Evolutionary conservation across 2,797 vertebrate species (phyloP).

Genomic region (Poecilia gillii): DNA sequence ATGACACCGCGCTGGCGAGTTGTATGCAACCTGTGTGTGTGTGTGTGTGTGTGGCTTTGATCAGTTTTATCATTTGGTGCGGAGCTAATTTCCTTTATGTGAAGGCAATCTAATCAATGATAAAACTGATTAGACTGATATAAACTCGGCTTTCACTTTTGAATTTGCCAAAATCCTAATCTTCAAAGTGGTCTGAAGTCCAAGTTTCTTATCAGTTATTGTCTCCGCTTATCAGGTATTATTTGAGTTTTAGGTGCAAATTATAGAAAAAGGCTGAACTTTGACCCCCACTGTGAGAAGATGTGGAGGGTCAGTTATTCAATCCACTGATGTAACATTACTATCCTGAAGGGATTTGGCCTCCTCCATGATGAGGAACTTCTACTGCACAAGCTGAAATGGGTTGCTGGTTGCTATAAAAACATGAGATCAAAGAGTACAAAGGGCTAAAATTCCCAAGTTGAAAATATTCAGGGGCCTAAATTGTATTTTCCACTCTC

Average conservation of each 20-base stretch:
- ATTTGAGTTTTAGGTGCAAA: neutral
- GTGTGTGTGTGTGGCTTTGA: neutral
- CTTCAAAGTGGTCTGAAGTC: neutral
- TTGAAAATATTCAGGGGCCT: too few relatives aligned
- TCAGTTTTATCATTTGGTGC: neutral
- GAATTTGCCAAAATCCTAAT: slow-evolving; percentile 7
- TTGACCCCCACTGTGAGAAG: neutral
- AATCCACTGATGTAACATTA: slow-evolving; percentile 5
- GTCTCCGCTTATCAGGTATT: too few relatives aligned
- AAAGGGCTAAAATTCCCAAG: too few relatives aligned
- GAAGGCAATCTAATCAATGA: neutral
- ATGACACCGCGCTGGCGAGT: neutral
- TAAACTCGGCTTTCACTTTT: neutral
- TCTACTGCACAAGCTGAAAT: neutral
- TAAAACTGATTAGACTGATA: neutral
- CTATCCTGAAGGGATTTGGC: neutral
- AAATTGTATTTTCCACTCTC: too few relatives aligned
- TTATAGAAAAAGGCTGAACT: slow-evolving; percentile 1
- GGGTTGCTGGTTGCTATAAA: neutral
- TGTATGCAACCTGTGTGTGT: neutral
- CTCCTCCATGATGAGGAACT: neutral
- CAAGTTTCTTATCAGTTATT: neutral
- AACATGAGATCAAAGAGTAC: neutral
- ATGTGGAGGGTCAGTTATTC: neutral
- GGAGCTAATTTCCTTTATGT: neutral